Evolutionary conservation across 2,888 invertebrate genomes (phyloP), one percentile per base, ranked within the genome.

Genomic region (Flexamia atlantica): DNA sequence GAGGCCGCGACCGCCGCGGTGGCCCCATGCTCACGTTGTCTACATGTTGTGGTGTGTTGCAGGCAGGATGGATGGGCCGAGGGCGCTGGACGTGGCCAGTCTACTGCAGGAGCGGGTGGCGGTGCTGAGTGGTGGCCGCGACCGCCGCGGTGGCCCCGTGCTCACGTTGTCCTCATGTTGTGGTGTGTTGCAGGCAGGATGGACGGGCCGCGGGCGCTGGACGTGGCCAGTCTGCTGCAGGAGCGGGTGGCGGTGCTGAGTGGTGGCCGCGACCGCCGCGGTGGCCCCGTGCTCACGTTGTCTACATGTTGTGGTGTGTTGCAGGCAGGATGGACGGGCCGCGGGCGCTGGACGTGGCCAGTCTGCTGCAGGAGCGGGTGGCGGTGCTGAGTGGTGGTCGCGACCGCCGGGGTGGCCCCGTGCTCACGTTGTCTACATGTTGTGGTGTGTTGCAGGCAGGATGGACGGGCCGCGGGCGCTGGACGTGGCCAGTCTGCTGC

Each of bases 31-130:
- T 57, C 9, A 57, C n/a, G n/a, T 57, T 57, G 57, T 57, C 5
- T n/a, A 57, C 23, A 17, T 25, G 32, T 14, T 23, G 46, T 60
- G 7, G 53, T 32, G 60, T 81, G 17, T 53, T 72, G 86, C 85
- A 32, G 85, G 84, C 80, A 86, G 85, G 81, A 86, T 86, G 86
- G 87, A 86, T 74, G 97, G 96, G 87, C 95, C 97, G 90, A 95
- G 98, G 89, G 98, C 98, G 87, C 94, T 97, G 89, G 99, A 99
- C 92, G 95, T 99, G 91, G 93, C 98, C 91, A 96, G 97, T 88
- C 93, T 98, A 89, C 94, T 99, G 88, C 97, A 98, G 91, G 99
- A 99, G 92, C 95, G 97, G 88, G 94, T 99, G 89, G 99, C 98
- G 85, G 95, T 97, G 89, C 93, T 99, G 87, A 97, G 97, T 82